These are phyloP conservation scores for Drosophila parabipectinata DNA, from an alignment of 1,140 invertebrate species.

Conservation along the genomic window DNA sequence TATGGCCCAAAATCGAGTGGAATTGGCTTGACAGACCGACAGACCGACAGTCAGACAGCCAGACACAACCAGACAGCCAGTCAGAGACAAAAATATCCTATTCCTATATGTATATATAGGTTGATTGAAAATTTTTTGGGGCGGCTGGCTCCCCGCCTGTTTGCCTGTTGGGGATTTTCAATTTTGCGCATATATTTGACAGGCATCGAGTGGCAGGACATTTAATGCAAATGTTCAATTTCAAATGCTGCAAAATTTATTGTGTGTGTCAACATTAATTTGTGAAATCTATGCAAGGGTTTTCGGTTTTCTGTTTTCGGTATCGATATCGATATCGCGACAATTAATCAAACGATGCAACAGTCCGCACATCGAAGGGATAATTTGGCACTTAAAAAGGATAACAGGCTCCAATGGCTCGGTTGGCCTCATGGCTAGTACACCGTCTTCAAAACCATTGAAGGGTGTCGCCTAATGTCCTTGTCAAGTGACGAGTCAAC, in stretches of 20 bases:
- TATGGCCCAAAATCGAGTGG: slow-evolving; percentile 23
- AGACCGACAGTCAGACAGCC: not conserved
- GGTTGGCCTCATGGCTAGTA: not conserved
- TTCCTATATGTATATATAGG: not conserved
- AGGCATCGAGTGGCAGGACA: slow-evolving; percentile 60
- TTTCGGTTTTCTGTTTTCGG: not conserved
- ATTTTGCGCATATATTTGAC: slow-evolving; percentile 65
- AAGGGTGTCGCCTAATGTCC: slow-evolving; percentile 56
- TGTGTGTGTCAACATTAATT: slow-evolving; percentile 79
- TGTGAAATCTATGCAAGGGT: slow-evolving; percentile 46
- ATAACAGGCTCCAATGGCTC: slow-evolving; percentile 22
- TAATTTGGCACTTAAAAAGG: slow-evolving; percentile 82
- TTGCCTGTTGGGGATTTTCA: slow-evolving; percentile 46
- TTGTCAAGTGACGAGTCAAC: slow-evolving; percentile 54
- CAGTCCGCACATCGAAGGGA: slow-evolving; percentile 29
- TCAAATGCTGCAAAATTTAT: slow-evolving; percentile 77
- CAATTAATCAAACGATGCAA: slow-evolving; percentile 78
- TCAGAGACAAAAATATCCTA: not conserved
- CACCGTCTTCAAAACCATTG: slow-evolving; percentile 54
- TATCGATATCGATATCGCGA: slow-evolving; percentile 25
- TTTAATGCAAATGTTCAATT: slow-evolving; percentile 73
- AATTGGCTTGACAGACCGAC: slow-evolving; percentile 11
- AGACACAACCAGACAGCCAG: not conserved
- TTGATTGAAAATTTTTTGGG: not conserved
- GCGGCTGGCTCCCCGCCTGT: no score